Percentiles rank a stretch among this genome's conserved stretches.
Conservation (phyloP, 2,888 invertebrate species). For the Caenorhabditis sulstoni region DNA sequence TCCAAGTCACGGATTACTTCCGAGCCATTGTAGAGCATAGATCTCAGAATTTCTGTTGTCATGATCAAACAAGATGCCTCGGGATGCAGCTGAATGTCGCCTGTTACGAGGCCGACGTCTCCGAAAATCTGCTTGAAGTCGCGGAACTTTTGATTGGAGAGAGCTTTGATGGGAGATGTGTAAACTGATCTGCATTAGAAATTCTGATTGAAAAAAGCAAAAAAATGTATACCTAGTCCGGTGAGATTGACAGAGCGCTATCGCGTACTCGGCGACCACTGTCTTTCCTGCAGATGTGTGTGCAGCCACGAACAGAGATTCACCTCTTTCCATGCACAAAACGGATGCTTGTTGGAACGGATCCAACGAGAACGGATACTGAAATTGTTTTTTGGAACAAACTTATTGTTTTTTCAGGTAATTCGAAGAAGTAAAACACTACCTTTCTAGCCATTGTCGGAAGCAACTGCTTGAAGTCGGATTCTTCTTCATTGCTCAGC, state of each 20-base stretch:
- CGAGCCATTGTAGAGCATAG: constrained; percentile 95
- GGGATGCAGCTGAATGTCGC: constrained; percentile 95
- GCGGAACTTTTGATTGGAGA: constrained; percentile 98
- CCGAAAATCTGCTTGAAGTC: constrained; percentile 93
- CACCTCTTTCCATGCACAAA: constrained; percentile 89
- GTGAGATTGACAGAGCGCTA: constrained; percentile 91
- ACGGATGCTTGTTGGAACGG: constrained; percentile 98
- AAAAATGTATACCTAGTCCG: constrained; percentile 70
- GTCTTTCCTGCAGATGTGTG: constrained; percentile 98
- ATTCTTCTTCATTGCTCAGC: constrained; percentile 41
- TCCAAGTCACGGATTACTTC: constrained; percentile 96
- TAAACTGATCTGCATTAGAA: constrained; percentile 85
- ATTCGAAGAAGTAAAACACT: not conserved
- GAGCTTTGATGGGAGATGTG: constrained; percentile 98
- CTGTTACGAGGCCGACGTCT: constrained; percentile 94
- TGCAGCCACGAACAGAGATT: constrained; percentile 98
- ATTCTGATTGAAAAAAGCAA: not conserved
- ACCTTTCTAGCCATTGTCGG: constrained; percentile 69
- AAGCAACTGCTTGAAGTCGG: constrained; percentile 58
- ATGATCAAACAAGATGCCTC: constrained; percentile 96
- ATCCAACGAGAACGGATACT: constrained; percentile 91
- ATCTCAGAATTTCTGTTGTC: constrained; percentile 97
- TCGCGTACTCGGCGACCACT: constrained; percentile 98
- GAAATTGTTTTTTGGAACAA: no score
- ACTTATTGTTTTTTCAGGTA: not conserved